Base-by-base conservation (phyloP, 53 echinoderm and acorn worm genomes). In the Paelopatides confundens region DNA sequence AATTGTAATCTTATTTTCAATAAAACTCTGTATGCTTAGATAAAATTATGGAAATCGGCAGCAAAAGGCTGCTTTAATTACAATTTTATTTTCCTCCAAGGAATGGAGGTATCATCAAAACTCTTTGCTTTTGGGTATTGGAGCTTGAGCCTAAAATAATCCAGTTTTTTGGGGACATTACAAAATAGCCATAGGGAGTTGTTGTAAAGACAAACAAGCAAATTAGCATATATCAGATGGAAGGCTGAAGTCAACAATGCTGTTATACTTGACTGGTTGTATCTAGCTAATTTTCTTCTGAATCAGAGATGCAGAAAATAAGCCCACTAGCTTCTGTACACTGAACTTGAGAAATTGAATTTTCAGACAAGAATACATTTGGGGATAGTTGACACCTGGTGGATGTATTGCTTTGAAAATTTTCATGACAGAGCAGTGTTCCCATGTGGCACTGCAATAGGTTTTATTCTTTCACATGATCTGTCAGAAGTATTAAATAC, bases 81-180 rank as follows among this genome's bases (percentile, higher is more conserved):
- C n/a, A 69, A 69, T 74, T 74, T 74, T 74, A 74, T 46, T n/a
- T 26, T 74, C 46, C 74, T 40, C 74, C 13, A 18, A 39, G 74
- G 74, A 74, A 74, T 74, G 5, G 74, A 40, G 18, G 21, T 5
- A 46, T 26, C 74, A 40, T 74, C 31, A 68, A 40, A 27, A 33
- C 24, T 21, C 26, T 74, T 40, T 39, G 74, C 40, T 23, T 27
- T 23, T n/a, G 34, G 74, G 74, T 40, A 46, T n/a, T 40, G 74
- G 46, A 74, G 27, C 40, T 40, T 74, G 26, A 74, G 46, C 39
- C 30, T 15, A 12, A 32, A 10, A 74, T 39, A 40, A 46, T 36
- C 46, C 15, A 12, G 40, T 74, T n/a, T 38, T n/a, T n/a, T n/a
- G n/a, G 74, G 74, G 28, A 37, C 15, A 74, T 40, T 58, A 23